A percentile compares a stretch with the other conserved stretches of the same genome.
Conservation (phyloP, 2,888 invertebrate species). For the Neoitamus cyanurus region DNA sequence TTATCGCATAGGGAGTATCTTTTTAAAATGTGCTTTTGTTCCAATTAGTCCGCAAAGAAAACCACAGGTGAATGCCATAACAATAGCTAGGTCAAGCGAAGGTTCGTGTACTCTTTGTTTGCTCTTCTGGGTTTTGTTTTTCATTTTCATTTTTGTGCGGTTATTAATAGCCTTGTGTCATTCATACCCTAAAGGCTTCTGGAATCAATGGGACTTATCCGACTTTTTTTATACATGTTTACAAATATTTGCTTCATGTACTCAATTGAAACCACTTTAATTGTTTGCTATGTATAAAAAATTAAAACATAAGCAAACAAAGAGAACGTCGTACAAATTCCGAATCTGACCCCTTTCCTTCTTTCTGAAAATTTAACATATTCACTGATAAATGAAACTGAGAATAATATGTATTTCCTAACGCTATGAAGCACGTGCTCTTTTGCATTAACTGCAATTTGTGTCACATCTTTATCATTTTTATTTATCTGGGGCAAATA, state of each 20-base stretch:
- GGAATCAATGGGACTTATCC: neutral
- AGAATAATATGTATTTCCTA: neutral
- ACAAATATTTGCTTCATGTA: neutral
- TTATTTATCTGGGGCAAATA: neutral
- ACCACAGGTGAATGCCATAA: neutral
- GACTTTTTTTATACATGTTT: neutral
- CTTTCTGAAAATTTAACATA: too few species aligned
- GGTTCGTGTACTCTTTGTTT: neutral
- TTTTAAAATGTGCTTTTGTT: neutral
- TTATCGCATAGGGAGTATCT: neutral
- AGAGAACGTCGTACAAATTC: too few species aligned
- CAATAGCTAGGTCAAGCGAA: neutral
- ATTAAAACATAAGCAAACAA: too few species aligned
- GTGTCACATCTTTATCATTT: neutral
- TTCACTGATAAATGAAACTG: too few species aligned
- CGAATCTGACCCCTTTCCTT: too few species aligned
- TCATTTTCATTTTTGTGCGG: neutral
- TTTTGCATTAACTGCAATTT: too few species aligned
- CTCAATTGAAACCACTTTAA: neutral
- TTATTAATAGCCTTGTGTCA: neutral
- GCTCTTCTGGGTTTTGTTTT: neutral
- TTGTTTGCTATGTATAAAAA: neutral
- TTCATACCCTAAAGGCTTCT: neutral
- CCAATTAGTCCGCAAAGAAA: neutral
- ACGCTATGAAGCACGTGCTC: neutral